Conservation (phyloP, 2,113 vertebrate species). For the Istiophorus platypterus region DNA sequence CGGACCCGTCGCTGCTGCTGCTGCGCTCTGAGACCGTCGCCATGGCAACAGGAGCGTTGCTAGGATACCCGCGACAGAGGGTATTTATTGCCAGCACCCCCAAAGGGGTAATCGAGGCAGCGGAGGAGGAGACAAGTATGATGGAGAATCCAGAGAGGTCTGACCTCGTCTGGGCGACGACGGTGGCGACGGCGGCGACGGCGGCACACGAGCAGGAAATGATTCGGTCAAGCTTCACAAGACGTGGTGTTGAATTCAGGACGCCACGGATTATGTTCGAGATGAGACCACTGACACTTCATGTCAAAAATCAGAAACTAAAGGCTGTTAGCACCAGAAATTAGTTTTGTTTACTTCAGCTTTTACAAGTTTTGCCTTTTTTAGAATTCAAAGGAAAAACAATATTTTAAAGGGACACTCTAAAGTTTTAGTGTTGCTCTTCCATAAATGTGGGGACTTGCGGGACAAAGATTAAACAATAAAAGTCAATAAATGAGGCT, state of each 20-base stretch:
- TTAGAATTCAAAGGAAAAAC: too few relatives aligned
- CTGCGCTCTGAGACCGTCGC: conserved; percentile 66
- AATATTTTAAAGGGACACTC: too few relatives aligned
- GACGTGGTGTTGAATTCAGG: too few relatives aligned
- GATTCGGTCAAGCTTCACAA: too few relatives aligned
- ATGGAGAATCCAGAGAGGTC: not conserved
- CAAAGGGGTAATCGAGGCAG: conserved; percentile 44
- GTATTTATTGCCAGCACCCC: not conserved
- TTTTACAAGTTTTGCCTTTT: too few relatives aligned
- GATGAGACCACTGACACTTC: too few relatives aligned
- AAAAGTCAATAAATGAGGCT: not conserved
- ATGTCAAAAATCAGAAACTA: too few relatives aligned
- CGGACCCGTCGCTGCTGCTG: conserved; percentile 37
- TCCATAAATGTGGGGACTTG: too few relatives aligned
- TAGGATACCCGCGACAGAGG: conserved; percentile 50
- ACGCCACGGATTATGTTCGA: not conserved
- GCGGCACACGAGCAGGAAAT: not conserved
- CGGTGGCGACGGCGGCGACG: too few relatives aligned
- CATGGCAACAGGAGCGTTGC: conserved; percentile 60
- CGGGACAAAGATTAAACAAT: too few relatives aligned
- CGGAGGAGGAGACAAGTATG: not conserved
- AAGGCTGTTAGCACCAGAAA: not conserved
- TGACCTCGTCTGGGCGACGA: not conserved
- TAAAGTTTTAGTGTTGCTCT: too few relatives aligned
- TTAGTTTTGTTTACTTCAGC: too few relatives aligned